Evolutionary conservation across 2,888 invertebrate genomes (phyloP), one percentile per base, ranked within the genome.

Genomic region (Epinotia brunnichana): DNA sequence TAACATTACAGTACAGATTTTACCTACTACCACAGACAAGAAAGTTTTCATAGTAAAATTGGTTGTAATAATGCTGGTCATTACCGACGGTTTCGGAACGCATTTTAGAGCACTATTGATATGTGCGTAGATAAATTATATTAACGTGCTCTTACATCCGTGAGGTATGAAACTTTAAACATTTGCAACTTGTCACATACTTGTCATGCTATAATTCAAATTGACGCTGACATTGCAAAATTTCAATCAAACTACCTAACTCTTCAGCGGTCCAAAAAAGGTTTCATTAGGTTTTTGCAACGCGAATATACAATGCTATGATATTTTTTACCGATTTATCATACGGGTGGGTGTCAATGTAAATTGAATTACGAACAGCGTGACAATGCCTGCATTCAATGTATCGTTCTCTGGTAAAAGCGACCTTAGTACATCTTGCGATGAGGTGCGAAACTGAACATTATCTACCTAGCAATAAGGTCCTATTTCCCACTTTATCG

Each of bases 331-430:
- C 51, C 19, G 21, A 60, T 19, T 15, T 15, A 75, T 77, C 60
- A 24, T 56, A 39, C 51, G 66, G 76, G 78, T 74, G 77, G 74
- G 69, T 64, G 69, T 57, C 59, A 15, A 62, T 70, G 68, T 78
- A 67, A 76, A 75, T 74, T 70, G 74, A 78, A 74, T 75, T 67
- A 74, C 35, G 54, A 74, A 71, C n/a, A 77, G 70, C 59, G 10
- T 76, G 76, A 62, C 62, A 62, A 62, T 77, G 79, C 77, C 80
- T 83, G 48, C 48, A 48, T 44, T 44, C 3, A 44, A 44, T n/a
- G 13, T 48, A n/a, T 48, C 5, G 1, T 44, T 13, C 44, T 13
- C 48, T 48, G 5, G n/a, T 15, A 48, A 48, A n/a, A n/a, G n/a
- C 48, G 48, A 7, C n/a, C n/a, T 9, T 35, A n/a, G n/a, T 7